Evolutionary conservation across 1,140 invertebrate genomes (phyloP).

Genomic region (Caenorhabditis elegans): WBcel235 BX284604.4:3299001-3299500

Average conservation of each 20-base stretch:
- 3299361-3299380: not conserved
- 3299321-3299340: not conserved
- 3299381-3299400: not conserved
- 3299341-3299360: too few species aligned
- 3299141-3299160: not conserved
- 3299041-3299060: too few species aligned
- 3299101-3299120: too few species aligned
- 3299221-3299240: not conserved
- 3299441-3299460: constrained; percentile 7
- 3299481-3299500: constrained; percentile 5
- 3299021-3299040: too few species aligned
- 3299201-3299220: not conserved
- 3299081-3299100: too few species aligned
- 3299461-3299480: constrained; percentile 1
- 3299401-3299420: not conserved
- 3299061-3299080: too few species aligned
- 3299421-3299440: not conserved
- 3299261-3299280: not conserved
- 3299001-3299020: too few species aligned
- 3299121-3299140: too few species aligned
- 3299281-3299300: not conserved
- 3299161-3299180: not conserved
- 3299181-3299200: too few species aligned
- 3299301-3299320: not conserved
- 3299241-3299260: not conserved